Base-by-base conservation (phyloP, 1,140 invertebrate species). In the Zeugodacus cucurbitae region DNA sequence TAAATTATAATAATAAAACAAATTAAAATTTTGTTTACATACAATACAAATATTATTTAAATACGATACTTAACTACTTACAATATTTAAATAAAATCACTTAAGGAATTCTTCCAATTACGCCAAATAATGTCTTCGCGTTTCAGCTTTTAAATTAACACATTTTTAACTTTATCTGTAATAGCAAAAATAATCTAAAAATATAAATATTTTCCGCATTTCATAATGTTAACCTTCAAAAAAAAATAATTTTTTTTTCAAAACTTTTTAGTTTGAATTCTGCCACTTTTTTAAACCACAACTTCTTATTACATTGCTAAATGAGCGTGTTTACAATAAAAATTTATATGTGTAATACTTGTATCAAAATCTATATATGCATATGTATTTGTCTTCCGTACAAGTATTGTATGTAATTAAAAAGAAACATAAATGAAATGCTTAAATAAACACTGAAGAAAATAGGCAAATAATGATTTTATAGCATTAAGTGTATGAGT, bases 351-450 rank as follows among this genome's bases (percentile, higher is more conserved):
- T 48, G 17, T 48, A 82, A 82, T 48, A 26, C 0, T 41, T 48
- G 11, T 41, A 22, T 29, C 22, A 41, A 41, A 22, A 74, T 74
- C 20, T 44, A 74, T 29, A 82, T 41, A 74, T 41, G 8, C 41
- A 44, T 54, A 54, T 54, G 48, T 54, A 54, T 82, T 82, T 82
- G 74, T 82, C 74, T 82, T 82, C 74, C 74, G 74, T 82, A 54
- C 74, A 82, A 48, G 74, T 82, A 82, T 82, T 82, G 64, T 67
- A 67, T 70, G 64, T 32, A 20, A 34, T n/a, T 62, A 74, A 70
- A 32, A 34, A 17, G 8, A 5, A 29, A 48, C n/a, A 37, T 26
- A 82, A 22, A 26, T 44, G 20, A 17, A 82, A 29, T 20, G 67
- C 6, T 64, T n/a, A 32, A 41, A 37, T 17, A 41, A 74, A 74